Percentiles rank a stretch among this genome's conserved stretches.
phyloP scores from a whole-genome alignment of 2,797 vertebrate species.

The Numenius phaeopus region DNA sequence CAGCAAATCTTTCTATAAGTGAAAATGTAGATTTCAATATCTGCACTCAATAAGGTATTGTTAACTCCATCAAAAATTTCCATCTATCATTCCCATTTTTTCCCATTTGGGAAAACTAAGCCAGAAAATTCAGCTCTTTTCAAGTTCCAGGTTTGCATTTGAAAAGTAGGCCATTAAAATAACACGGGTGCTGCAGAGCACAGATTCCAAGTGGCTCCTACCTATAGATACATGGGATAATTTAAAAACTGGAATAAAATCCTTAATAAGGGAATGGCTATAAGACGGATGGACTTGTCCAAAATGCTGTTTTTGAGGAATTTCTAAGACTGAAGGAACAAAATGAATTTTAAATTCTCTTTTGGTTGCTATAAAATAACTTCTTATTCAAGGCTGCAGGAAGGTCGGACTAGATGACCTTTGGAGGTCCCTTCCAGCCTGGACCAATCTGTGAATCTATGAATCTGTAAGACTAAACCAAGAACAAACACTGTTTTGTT shows the following conservation, averaged over 20 bases:
- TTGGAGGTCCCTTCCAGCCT: too few species aligned
- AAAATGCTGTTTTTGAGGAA: not conserved
- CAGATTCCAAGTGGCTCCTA: not conserved
- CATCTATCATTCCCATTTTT: not conserved
- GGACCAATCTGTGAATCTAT: too few species aligned
- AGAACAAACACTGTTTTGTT: not conserved
- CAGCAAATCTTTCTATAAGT: conserved; percentile 15
- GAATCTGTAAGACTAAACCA: not conserved
- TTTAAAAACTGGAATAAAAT: not conserved
- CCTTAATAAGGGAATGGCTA: not conserved
- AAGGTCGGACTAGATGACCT: too few species aligned
- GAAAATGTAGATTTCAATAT: conserved; percentile 19
- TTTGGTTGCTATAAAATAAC: not conserved
- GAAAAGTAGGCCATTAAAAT: conserved; percentile 54
- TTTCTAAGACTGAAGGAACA: not conserved
- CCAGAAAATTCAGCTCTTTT: conserved; percentile 20
- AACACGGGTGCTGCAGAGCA: not conserved
- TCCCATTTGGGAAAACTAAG: conserved; percentile 35
- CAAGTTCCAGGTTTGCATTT: conserved; percentile 28
- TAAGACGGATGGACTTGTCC: not conserved
- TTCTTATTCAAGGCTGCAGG: not conserved
- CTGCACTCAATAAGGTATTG: not conserved
- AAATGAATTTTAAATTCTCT: not conserved
- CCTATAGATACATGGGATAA: not conserved
- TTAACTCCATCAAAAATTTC: conserved; percentile 29